Evolutionary conservation across 2,888 invertebrate species (phyloP), one percentile per base, ranked within the genome.

Genomic region (Actias luna): DNA sequence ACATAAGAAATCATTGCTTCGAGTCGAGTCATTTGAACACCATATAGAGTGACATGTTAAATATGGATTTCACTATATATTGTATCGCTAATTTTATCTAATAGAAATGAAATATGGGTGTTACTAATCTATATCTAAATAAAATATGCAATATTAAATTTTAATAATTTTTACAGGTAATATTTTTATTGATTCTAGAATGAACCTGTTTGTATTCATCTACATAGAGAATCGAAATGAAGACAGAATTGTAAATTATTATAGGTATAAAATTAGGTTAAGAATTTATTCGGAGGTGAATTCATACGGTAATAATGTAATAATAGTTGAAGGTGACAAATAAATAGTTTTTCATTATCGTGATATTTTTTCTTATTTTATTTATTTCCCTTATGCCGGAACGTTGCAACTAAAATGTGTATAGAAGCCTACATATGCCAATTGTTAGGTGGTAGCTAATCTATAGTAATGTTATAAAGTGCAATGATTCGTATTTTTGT

Each of bases 271-370:
- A 63, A 65, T 65, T 75, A 74, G 75, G 63, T 67, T 68, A 77
- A 79, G 73, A 61, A 64, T 70, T 63, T 63, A 69, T 58, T 69
- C 65, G 69, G 68, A 69, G 71, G 67, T 71, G 73, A 70, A 72
- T 67, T 68, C 68, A 58, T 60, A 65, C 64, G n/a, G 25, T 64
- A 70, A 69, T 66, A 73, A 71, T 71, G 65, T 79, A 76, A 71
- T 70, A 67, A 75, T 76, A 75, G 76, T 71, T 73, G 71, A 67
- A 70, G 75, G 80, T 80, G 77, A 83, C 65, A 82, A 85, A 83
- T 83, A 85, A 85, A 85, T 85, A 85, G 84, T 85, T 85, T 85
- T 85, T 73, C 83, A 84, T 77, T 77, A 77, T 62, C 18, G 31
- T 39, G 57, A 31, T 18, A 18, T 14, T 31, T 35, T 18, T 62